phyloP scores from a whole-genome alignment of 64 coral and sea anemone species.

The Stichodactyla mertensii region DNA sequence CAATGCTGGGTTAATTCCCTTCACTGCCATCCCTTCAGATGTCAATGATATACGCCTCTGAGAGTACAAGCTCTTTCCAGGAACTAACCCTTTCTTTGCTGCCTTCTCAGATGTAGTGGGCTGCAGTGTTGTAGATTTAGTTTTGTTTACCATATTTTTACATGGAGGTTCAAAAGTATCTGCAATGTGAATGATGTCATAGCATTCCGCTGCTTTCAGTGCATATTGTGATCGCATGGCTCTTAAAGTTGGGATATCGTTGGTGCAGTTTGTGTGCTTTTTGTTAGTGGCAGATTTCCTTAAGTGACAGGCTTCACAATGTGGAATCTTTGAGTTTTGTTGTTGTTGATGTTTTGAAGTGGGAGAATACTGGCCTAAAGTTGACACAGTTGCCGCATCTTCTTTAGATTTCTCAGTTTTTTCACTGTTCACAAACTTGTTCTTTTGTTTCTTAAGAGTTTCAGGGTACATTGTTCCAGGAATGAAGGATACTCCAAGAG shows the following conservation, averaged over 20 bases:
- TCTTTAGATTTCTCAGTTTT: neutral
- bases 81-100: slow-evolving; percentile 37
- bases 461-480: slow-evolving; percentile 76
- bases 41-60: slow-evolving; percentile 76
- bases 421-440: neutral
- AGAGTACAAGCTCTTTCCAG: slow-evolving; percentile 74
- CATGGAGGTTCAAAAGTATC: slow-evolving; percentile 75
- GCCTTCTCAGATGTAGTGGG: slow-evolving; percentile 26
- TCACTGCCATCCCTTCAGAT: slow-evolving; percentile 52
- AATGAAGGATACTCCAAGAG: slow-evolving; percentile 57
- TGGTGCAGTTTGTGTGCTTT: slow-evolving; percentile 16
- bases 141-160: slow-evolving; percentile 47
- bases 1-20: slow-evolving; percentile 45
- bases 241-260: slow-evolving; percentile 20
- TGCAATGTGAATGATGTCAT: slow-evolving; percentile 81
- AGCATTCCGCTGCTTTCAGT: slow-evolving; percentile 79
- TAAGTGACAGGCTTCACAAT: slow-evolving; percentile 37
- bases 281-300: slow-evolving; percentile 8
- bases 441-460: slow-evolving; percentile 27
- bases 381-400: neutral
- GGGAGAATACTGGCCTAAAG: neutral
- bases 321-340: slow-evolving; percentile 14
- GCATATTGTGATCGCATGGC: slow-evolving; percentile 64
- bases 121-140: neutral
- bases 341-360: neutral